Conservation (phyloP, 2,797 vertebrate species). For the Brachymystax lenok region DNA sequence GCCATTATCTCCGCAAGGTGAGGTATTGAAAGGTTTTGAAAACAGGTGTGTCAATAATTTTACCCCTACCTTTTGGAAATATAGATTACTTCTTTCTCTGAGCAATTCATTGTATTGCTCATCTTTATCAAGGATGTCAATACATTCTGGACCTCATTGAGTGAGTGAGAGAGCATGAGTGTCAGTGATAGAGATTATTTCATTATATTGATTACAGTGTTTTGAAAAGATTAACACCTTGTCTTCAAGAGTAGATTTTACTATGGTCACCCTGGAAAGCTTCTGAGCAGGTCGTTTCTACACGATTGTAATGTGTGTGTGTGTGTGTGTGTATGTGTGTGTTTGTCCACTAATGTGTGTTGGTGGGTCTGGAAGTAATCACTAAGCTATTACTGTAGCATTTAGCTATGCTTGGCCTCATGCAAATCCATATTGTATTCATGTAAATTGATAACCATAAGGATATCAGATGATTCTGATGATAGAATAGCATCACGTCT, state of each 20-base stretch:
- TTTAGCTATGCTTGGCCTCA: neutral
- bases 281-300: slow-evolving; percentile 28
- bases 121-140: too few relatives aligned
- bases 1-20: too few relatives aligned
- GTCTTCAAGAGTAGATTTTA: slow-evolving; percentile 24
- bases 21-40: too few relatives aligned
- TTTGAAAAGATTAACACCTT: neutral
- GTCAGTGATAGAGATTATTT: neutral
- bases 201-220: neutral
- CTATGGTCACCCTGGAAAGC: slow-evolving; percentile 31
- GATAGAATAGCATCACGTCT: slow-evolving; percentile 59
- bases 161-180: neutral
- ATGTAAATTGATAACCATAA: slow-evolving; percentile 15
- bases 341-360: neutral
- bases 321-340: slow-evolving; percentile 2
- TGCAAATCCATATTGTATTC: neutral
- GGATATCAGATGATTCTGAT: slow-evolving; percentile 33
- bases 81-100: too few relatives aligned
- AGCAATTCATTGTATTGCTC: too few relatives aligned
- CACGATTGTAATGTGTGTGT: neutral
- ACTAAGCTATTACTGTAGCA: neutral
- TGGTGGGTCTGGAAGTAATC: neutral
- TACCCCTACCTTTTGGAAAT: too few relatives aligned
- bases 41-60: too few relatives aligned
- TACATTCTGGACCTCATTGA: neutral